Evolutionary conservation across 2,797 vertebrate species (phyloP).

Genomic region (Aeoliscus strigatus): DNA sequence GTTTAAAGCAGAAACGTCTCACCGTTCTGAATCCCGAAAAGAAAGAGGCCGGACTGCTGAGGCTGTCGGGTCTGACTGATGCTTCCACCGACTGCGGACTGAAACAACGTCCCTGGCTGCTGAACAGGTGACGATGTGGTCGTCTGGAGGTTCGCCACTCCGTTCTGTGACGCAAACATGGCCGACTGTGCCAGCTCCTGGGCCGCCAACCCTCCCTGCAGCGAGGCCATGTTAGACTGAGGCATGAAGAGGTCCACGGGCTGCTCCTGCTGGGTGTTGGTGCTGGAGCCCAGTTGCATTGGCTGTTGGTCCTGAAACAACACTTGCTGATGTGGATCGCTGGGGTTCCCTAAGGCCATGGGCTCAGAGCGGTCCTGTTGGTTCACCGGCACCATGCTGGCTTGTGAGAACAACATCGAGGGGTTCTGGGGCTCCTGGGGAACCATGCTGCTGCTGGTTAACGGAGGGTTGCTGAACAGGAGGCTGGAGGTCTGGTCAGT

Average conservation of each 20-base stretch:
- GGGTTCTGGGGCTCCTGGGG: slow-evolving; percentile 85
- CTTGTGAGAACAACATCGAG: slow-evolving; percentile 85
- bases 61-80: slow-evolving; percentile 85
- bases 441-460: slow-evolving; percentile 78
- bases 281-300: slow-evolving; percentile 85
- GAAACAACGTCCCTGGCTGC: slow-evolving; percentile 84
- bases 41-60: slow-evolving; percentile 88
- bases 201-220: slow-evolving; percentile 82
- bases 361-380: slow-evolving; percentile 85
- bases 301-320: slow-evolving; percentile 92
- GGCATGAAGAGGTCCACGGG: slow-evolving; percentile 90
- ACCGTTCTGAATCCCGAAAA: slow-evolving; percentile 96
- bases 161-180: slow-evolving; percentile 85
- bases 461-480: slow-evolving; percentile 80
- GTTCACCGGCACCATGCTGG: slow-evolving; percentile 78
- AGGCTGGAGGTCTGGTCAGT: slow-evolving; percentile 78
- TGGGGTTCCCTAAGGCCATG: slow-evolving; percentile 85
- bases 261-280: slow-evolving; percentile 78
- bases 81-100: slow-evolving; percentile 78
- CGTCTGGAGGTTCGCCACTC: slow-evolving; percentile 83
- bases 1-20: slow-evolving; percentile 47
- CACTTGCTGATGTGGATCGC: slow-evolving; percentile 78
- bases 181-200: slow-evolving; percentile 86
- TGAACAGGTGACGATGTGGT: slow-evolving; percentile 83
- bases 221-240: slow-evolving; percentile 84